Conservation (phyloP, 1,140 invertebrate genomes). For the Pseudachorutes palmiensis region DNA sequence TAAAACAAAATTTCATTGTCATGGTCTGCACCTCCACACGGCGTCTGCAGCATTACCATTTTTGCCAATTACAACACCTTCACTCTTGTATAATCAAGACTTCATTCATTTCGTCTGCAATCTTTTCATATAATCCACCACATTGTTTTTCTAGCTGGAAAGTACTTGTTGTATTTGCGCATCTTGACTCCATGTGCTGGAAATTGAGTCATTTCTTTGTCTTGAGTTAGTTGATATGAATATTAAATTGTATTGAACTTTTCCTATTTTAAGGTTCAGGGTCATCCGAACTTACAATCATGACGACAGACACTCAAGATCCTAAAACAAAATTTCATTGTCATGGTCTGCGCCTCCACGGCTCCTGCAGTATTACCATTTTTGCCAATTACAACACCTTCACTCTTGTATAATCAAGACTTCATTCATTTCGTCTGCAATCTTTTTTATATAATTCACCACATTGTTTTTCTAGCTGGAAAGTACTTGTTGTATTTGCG, state of each 20-base stretch:
- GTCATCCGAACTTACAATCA: background rate
- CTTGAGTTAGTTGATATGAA: background rate
- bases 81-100: no score
- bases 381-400: no score
- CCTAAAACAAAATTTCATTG: no score
- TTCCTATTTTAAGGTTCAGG: constrained; percentile 7
- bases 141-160: background rate
- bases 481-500: no score
- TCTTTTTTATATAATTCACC: background rate
- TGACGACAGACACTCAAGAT: background rate
- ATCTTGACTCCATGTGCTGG: no score
- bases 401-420: no score
- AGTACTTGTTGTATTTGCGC: no score
- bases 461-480: background rate
- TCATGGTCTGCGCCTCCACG: background rate
- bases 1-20: constrained; percentile 14
- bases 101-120: no score
- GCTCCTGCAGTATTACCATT: no score
- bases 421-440: no score
- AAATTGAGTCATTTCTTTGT: constrained; percentile 12
- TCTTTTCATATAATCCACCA: background rate
- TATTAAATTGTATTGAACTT: background rate
- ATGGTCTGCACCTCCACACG: background rate
- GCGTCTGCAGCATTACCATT: no score
- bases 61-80: no score